Evolutionary conservation across 1,140 invertebrate species (phyloP), one percentile per base, ranked within the genome.

Genomic region (Halictus rubicundus): DNA sequence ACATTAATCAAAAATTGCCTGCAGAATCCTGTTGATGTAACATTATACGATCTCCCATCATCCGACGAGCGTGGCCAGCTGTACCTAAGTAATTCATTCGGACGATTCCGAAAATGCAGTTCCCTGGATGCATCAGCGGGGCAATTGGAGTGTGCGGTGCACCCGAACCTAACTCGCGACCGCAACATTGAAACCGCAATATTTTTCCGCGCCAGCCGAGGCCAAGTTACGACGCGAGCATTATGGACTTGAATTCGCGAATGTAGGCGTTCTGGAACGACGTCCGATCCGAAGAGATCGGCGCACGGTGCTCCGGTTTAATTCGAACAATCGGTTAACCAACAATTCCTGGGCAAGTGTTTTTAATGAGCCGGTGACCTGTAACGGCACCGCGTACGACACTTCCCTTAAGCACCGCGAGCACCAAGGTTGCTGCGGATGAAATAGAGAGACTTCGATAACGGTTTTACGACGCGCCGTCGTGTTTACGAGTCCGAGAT

Each of bases 131-230:
- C 2, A 19, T 32, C n/a, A 8, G 9, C 1, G 8, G 4, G 23
- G 23, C 25, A 14, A 52, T 64, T n/a, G 42, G 25, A 63, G 42
- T 10, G 16, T 39, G 42, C 42, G 61, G 16, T 49, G 21, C 68
- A 52, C 32, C 32, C 16, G 10, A 19, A 12, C 54, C 21, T 10
- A 32, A 76, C 64, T 2, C 59, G 23, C 46, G 72, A 39, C 66
- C 79, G 73, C 79, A 80, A 75, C 64, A 75, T 75, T 68, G 72
- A 80, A 68, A 80, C 59, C 77, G 65, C 73, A 46, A 16, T 64
- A 77, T 80, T 80, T 80, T 76, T 65, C 61, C 32, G 19, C 2
- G 16, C 7, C 27, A 65, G 66, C 68, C 68, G 68, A 63, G 49
- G 12, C 37, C 37, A 21, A 69, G 57, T 80, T 77, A 80, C 64